Evolutionary conservation across 2,113 vertebrate species (phyloP).

Genomic region (Calyptommatus sinebrachiatus): DNA sequence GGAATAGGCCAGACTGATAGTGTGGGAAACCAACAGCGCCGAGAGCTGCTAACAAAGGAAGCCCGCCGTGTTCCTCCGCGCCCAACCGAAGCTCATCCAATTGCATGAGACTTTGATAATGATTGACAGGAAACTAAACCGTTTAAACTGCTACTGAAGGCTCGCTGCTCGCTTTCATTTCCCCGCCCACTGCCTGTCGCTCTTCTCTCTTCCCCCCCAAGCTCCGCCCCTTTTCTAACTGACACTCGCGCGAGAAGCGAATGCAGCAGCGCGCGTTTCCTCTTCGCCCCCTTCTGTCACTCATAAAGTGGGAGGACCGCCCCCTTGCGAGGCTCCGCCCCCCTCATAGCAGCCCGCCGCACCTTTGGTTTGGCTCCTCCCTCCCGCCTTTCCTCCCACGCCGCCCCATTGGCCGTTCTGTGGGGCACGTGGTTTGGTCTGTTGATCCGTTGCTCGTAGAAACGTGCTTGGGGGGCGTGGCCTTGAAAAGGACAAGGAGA

Average conservation of each 20-base stretch:
- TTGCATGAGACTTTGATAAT: neutral
- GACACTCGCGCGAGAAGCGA: neutral
- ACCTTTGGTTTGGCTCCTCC: neutral
- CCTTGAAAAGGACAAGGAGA: neutral
- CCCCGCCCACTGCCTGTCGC: neutral
- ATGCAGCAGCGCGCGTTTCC: neutral
- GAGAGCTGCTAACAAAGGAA: too few species aligned
- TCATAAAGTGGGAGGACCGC: neutral
- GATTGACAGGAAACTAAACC: neutral
- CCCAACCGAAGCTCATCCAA: neutral
- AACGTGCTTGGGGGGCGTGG: constrained; percentile 13
- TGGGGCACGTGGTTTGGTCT: neutral
- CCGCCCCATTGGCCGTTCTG: neutral
- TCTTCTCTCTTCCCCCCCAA: too few species aligned
- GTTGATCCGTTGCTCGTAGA: constrained; percentile 35
- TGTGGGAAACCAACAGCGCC: too few species aligned
- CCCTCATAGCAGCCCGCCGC: neutral
- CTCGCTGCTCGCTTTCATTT: neutral
- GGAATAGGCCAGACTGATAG: too few species aligned
- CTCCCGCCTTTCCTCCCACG: neutral
- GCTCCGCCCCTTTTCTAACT: neutral
- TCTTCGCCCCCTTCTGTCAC: neutral
- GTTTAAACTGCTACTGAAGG: neutral
- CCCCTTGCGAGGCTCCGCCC: neutral
- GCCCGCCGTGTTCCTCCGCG: too few species aligned